Percentiles rank a stretch among this genome's conserved stretches.
phyloP scores from a whole-genome alignment of 2,797 vertebrate species.

The Botia kubotai region DNA sequence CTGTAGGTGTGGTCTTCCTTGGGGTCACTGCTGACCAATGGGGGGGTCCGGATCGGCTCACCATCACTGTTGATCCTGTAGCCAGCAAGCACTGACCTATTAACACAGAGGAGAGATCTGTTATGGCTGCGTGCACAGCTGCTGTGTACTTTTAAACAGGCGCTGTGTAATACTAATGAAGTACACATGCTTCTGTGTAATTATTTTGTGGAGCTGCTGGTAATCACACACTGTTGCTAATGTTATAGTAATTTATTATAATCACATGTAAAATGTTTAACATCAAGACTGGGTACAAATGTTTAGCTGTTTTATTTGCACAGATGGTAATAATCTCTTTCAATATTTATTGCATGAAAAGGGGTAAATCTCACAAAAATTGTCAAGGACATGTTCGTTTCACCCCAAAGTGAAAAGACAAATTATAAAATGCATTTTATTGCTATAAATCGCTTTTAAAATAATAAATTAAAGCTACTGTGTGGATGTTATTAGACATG shows the following conservation, averaged over 20 bases:
- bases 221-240: conserved; percentile 19
- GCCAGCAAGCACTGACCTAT: conserved; percentile 81
- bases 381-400: not conserved
- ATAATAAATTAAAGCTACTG: no score
- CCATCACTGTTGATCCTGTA: conserved; percentile 84
- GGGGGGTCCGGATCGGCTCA: conserved; percentile 83
- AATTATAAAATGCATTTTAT: no score
- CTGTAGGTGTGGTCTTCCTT: conserved; percentile 92
- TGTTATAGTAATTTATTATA: conserved; percentile 29
- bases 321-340: conserved; percentile 26
- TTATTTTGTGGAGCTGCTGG: conserved; percentile 28
- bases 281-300: conserved; percentile 1
- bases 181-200: conserved; percentile 30
- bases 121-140: not conserved
- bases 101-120: conserved; percentile 61
- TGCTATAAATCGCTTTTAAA: no score
- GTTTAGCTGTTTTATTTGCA: conserved; percentile 11
- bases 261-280: conserved; percentile 30
- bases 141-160: not conserved
- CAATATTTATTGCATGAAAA: conserved; percentile 4
- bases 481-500: not conserved
- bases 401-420: not conserved
- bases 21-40: conserved; percentile 85
- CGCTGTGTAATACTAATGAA: conserved; percentile 12
- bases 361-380: not conserved